Percentiles rank a stretch among this genome's conserved stretches.
phyloP scores from a whole-genome alignment of 1,140 invertebrate species.

The Nixonia krombeini region DNA sequence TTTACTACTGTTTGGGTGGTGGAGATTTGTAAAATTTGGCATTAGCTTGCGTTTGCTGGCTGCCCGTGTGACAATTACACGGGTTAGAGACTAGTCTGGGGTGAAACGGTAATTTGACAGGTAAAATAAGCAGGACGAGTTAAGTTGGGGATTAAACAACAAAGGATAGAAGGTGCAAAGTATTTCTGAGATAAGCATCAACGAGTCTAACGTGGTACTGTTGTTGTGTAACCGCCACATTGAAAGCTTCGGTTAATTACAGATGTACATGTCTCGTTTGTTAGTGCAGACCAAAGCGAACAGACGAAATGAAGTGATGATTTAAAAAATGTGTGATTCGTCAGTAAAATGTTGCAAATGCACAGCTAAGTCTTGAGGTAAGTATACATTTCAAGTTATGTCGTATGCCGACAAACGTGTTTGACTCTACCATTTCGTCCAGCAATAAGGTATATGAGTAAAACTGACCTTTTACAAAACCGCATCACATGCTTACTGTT shows the following conservation, averaged over 20 bases:
- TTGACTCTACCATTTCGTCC: too few relatives aligned
- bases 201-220: slow-evolving; percentile 16
- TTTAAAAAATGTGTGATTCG: too few relatives aligned
- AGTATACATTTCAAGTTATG: too few relatives aligned
- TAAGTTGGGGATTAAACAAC: slow-evolving; percentile 26
- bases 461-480: too few relatives aligned
- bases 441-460: too few relatives aligned
- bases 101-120: slow-evolving; percentile 28
- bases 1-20: slow-evolving; percentile 38
- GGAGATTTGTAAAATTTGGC: slow-evolving; percentile 24
- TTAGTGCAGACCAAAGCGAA: not conserved
- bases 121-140: slow-evolving; percentile 40
- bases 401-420: too few relatives aligned
- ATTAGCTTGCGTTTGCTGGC: slow-evolving; percentile 6
- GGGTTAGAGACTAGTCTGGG: slow-evolving; percentile 19
- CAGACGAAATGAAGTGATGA: too few relatives aligned
- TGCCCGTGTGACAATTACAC: slow-evolving; percentile 38
- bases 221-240: slow-evolving; percentile 36
- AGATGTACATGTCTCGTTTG: too few relatives aligned
- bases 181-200: slow-evolving; percentile 10
- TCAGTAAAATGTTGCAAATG: too few relatives aligned
- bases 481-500: too few relatives aligned
- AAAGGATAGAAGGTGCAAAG: slow-evolving; percentile 6
- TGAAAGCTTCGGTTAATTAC: slow-evolving; percentile 12
- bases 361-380: too few relatives aligned